A percentile compares a stretch with the other conserved stretches of the same genome.
These are phyloP conservation scores for Ovis aries DNA, from an alignment of 2,113 vertebrate genomes.

Conservation along the genomic window DNA sequence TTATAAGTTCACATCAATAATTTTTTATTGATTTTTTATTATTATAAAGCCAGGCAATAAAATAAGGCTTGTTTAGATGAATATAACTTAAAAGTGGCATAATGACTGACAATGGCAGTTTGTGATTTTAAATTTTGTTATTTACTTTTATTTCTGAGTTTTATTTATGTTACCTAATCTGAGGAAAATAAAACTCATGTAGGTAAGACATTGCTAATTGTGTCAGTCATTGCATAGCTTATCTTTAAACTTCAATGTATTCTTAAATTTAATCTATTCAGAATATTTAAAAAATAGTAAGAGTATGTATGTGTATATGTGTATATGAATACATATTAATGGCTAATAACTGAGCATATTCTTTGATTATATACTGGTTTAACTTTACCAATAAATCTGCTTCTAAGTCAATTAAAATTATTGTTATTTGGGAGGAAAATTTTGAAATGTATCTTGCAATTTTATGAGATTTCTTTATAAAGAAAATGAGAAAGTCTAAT, in stretches of 20 bases:
- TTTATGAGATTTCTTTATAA: neutral
- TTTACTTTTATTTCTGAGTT: neutral
- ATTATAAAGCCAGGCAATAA: neutral
- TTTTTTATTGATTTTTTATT: neutral
- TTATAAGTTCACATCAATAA: neutral
- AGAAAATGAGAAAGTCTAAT: neutral
- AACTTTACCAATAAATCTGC: neutral
- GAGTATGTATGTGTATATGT: neutral
- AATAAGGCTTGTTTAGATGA: neutral
- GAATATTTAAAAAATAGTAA: neutral
- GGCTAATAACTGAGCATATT: neutral
- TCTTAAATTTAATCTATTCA: neutral
- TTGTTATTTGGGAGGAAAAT: neutral
- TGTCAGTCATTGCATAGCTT: neutral
- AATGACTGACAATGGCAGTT: neutral
- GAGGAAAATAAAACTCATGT: neutral
- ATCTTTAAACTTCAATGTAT: neutral
- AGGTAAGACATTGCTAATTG: neutral
- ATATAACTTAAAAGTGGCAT: neutral
- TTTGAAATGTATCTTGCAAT: neutral
- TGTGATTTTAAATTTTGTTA: neutral
- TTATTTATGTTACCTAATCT: neutral
- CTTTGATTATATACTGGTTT: neutral
- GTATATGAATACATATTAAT: neutral
- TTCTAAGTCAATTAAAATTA: slow-evolving; percentile 1